phyloP scores from a whole-genome alignment of 2,113 vertebrate genomes.

The Bubalus kerabau region DNA sequence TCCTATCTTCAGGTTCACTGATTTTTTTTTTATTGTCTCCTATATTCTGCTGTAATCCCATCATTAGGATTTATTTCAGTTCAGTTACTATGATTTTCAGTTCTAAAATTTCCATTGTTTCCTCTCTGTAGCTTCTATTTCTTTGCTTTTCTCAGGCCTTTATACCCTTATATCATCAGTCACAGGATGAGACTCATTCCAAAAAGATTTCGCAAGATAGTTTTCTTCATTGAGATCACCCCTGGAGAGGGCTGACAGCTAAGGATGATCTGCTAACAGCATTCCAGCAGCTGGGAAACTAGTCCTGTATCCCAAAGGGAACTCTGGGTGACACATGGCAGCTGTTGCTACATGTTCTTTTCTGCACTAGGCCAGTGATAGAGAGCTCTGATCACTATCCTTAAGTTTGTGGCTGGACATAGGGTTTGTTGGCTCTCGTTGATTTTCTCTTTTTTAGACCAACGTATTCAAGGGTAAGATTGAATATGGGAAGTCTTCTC shows the following conservation, averaged over 20 bases:
- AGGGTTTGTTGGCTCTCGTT: fast-evolving
- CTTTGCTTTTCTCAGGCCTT: not conserved
- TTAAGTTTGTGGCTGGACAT: not conserved
- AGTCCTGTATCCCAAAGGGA: not conserved
- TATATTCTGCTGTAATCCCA: not conserved
- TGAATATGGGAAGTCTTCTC: not conserved
- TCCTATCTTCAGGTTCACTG: not conserved
- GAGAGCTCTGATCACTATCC: not conserved
- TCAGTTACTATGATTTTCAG: not conserved
- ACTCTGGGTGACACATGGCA: not conserved
- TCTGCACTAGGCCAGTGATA: not conserved
- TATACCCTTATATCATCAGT: not conserved
- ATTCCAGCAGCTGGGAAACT: not conserved
- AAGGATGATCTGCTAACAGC: not conserved
- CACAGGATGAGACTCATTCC: not conserved
- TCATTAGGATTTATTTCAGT: not conserved
- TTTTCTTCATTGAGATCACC: not conserved
- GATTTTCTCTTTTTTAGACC: not conserved
- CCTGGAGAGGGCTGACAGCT: not conserved
- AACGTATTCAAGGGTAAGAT: not conserved
- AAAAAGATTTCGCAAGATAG: not conserved
- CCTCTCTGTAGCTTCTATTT: not conserved
- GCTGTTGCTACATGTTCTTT: not conserved
- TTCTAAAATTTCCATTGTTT: not conserved
- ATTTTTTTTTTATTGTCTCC: not conserved